These are phyloP conservation scores for Furcula furcula DNA, from an alignment of 2,888 invertebrate genomes.

Conservation along the genomic window DNA sequence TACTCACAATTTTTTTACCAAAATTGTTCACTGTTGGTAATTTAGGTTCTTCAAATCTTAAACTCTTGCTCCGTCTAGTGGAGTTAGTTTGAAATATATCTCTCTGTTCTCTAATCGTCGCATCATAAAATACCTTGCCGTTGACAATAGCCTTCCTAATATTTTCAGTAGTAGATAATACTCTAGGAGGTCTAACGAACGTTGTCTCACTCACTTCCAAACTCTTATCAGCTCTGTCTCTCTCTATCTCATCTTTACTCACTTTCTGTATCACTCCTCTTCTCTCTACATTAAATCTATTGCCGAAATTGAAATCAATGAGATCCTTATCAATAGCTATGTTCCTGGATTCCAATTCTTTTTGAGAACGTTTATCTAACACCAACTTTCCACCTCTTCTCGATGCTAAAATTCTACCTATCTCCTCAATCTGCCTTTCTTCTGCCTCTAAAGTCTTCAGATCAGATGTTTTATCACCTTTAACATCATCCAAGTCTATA, in stretches of 20 bases:
- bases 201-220: conserved; percentile 74
- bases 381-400: conserved; percentile 61
- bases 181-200: conserved; percentile 66
- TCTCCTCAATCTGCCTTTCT: conserved; percentile 75
- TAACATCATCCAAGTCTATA: conserved; percentile 65
- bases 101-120: conserved; percentile 64
- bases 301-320: conserved; percentile 63
- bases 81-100: conserved; percentile 46
- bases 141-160: conserved; percentile 70
- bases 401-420: conserved; percentile 67
- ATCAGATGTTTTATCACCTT: conserved; percentile 57
- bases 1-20: conserved; percentile 55
- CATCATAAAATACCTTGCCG: conserved; percentile 75
- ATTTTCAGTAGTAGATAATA: conserved; percentile 67
- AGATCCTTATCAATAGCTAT: conserved; percentile 64
- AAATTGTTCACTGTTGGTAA: conserved; percentile 44
- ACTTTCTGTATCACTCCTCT: conserved; percentile 66
- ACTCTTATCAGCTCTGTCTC: conserved; percentile 60
- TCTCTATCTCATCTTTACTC: conserved; percentile 68
- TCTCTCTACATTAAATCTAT: conserved; percentile 60
- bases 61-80: conserved; percentile 44
- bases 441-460: conserved; percentile 71
- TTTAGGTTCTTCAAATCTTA: conserved; percentile 37
- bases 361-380: conserved; percentile 66
- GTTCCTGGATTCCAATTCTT: conserved; percentile 61